Evolutionary conservation across 2,113 vertebrate genomes (phyloP), one percentile per base, ranked within the genome.

Genomic region (Climacteris rufus): DNA sequence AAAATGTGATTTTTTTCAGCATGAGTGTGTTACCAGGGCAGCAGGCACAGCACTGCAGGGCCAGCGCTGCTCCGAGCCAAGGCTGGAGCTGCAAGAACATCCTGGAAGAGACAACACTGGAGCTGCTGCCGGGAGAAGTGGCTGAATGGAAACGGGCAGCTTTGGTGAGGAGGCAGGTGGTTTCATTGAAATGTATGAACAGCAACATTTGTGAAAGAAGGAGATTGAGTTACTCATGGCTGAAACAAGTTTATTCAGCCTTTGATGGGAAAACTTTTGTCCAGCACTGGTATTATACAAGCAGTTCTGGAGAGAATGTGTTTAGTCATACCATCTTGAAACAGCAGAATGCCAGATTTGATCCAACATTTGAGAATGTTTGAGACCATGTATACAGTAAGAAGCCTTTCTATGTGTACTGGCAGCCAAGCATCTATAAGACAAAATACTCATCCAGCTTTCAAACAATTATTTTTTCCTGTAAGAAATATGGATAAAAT

Each of bases 191-290:
- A 86, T 71, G 19, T 27, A 86, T 37, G 56, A 90, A 78, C 49
- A 60, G 30, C 47, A 90, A 78, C 37, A 37, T 70, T 90, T 75
- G 39, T 86, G 83, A 94, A 81, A 88, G 44, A 56, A 78, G 39
- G 14, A 83, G 31, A 27, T 1, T 88, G 71, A 86, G 52, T 86
- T 95, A 47, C 70, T 88, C 75, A 70, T 37, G 68, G 53, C 30
- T 90, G 44, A 92, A 86, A 85, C 65, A 95, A 93, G 59, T 91
- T 91, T 89, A 86, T 87, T 90, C 78, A 90, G 52, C 27, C 66
- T 94, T 80, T 77, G 75, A 92, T n/a, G 25, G 47, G 74, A 72
- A 90, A 86, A 93, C 23, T 93, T 96, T 70, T 77, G 63, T 77
- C 90, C 56, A 65, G 65, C n/a, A 56, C 39, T 88, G 50, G 19